phyloP scores from a whole-genome alignment of 2,797 vertebrate genomes.

The Leptatherina wallacei region DNA sequence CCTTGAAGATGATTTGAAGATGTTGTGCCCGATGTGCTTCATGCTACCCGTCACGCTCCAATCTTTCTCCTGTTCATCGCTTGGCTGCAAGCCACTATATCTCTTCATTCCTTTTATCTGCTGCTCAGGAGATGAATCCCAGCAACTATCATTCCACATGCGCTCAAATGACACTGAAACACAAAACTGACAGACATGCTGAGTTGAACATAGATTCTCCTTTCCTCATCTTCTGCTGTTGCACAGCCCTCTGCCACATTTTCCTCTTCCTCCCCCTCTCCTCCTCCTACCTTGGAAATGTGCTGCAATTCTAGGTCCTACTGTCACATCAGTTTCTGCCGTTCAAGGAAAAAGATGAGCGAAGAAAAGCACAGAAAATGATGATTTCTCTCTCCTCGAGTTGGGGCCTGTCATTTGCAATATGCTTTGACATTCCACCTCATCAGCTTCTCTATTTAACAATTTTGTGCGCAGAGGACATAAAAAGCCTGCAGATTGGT shows the following conservation, averaged over 20 bases:
- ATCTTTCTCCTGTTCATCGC: constrained; percentile 42
- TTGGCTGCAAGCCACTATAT: constrained; percentile 49
- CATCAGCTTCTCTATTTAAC: constrained; percentile 80
- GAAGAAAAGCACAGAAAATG: constrained; percentile 60
- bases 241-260: background rate
- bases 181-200: constrained; percentile 66
- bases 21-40: constrained; percentile 43
- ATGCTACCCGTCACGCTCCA: constrained; percentile 66
- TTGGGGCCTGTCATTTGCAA: constrained; percentile 78
- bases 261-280: background rate
- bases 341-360: constrained; percentile 50
- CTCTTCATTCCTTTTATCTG: constrained; percentile 67
- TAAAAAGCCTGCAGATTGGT: constrained; percentile 61
- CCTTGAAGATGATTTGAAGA: constrained; percentile 60
- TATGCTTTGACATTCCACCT: constrained; percentile 79
- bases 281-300: constrained; percentile 45
- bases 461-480: constrained; percentile 64
- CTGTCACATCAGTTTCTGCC: constrained; percentile 75
- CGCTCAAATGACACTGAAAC: constrained; percentile 62
- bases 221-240: constrained; percentile 16
- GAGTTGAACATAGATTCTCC: constrained; percentile 53
- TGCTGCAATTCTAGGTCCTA: constrained; percentile 72
- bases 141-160: constrained; percentile 64
- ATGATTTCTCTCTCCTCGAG: constrained; percentile 73
- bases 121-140: constrained; percentile 68